These are phyloP conservation scores for Leptopilina boulardi DNA, from an alignment of 1,140 invertebrate genomes.

Conservation along the genomic window DNA sequence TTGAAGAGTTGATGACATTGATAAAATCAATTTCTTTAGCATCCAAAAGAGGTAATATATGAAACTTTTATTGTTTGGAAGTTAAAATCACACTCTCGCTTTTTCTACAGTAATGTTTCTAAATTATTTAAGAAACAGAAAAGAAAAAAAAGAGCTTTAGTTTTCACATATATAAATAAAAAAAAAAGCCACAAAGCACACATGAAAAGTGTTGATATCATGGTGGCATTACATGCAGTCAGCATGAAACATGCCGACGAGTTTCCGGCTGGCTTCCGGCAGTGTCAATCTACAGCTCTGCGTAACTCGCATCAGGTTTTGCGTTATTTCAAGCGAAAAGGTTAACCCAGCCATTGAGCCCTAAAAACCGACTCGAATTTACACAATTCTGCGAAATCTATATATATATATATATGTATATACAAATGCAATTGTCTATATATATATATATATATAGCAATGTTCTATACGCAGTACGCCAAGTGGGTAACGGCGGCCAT, in stretches of 20 bases:
- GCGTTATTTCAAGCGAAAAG: slow-evolving; percentile 53
- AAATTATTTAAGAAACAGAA: too few relatives aligned
- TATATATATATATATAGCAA: too few relatives aligned
- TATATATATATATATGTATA: too few relatives aligned
- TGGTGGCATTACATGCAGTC: neutral
- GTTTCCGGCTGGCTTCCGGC: slow-evolving; percentile 23
- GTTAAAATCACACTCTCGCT: too few relatives aligned
- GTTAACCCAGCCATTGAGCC: slow-evolving; percentile 56
- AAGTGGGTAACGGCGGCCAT: slow-evolving; percentile 41
- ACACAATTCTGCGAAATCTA: slow-evolving; percentile 54
- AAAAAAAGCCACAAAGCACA: neutral
- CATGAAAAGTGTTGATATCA: neutral
- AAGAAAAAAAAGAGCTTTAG: too few relatives aligned
- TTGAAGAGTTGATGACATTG: too few relatives aligned
- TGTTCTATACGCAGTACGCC: slow-evolving; percentile 6
- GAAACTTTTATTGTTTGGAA: too few relatives aligned
- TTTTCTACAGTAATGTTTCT: too few relatives aligned
- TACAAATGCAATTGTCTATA: too few relatives aligned
- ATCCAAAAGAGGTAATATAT: too few relatives aligned
- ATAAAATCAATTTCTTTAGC: too few relatives aligned
- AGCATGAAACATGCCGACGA: slow-evolving; percentile 27
- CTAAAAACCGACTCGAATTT: slow-evolving; percentile 63
- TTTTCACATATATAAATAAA: too few relatives aligned
- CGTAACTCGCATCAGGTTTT: slow-evolving; percentile 29
- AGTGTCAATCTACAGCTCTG: slow-evolving; percentile 21